Evolutionary conservation across 2,888 invertebrate genomes (phyloP).

Genomic region (Heliconius sara): DNA sequence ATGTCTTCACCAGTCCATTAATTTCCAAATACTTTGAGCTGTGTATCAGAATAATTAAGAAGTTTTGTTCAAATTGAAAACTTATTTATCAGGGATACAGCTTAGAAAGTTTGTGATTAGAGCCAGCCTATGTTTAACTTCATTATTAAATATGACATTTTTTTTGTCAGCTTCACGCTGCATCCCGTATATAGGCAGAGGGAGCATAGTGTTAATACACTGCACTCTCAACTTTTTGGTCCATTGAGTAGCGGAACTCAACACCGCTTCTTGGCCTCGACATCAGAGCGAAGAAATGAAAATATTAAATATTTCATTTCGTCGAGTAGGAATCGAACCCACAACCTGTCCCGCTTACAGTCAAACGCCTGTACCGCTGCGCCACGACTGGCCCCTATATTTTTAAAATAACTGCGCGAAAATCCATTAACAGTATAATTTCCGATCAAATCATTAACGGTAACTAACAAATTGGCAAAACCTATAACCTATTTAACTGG

Average conservation of each 20-base stretch:
- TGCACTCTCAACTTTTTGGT: too few relatives aligned
- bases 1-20: constrained; percentile 29
- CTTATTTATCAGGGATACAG: constrained; percentile 9
- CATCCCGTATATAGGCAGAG: too few relatives aligned
- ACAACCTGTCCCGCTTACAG: too few relatives aligned
- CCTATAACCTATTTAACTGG: constrained; percentile 24
- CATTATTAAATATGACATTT: too few relatives aligned
- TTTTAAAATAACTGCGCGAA: not conserved
- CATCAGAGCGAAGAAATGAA: too few relatives aligned
- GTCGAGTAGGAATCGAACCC: too few relatives aligned
- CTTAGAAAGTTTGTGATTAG: not conserved
- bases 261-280: too few relatives aligned
- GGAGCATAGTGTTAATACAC: too few relatives aligned
- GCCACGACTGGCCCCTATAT: not conserved
- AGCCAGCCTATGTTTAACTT: not conserved
- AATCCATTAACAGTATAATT: not conserved
- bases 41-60: constrained; percentile 17
- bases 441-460: not conserved
- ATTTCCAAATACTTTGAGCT: constrained; percentile 28
- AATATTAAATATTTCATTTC: too few relatives aligned
- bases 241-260: too few relatives aligned
- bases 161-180: too few relatives aligned
- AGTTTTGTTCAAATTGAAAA: constrained; percentile 14
- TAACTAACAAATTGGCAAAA: constrained; percentile 13
- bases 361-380: too few relatives aligned